These are phyloP conservation scores for Dasysyrphus albostriatus DNA, from an alignment of 2,888 invertebrate species.

Conservation along the genomic window DNA sequence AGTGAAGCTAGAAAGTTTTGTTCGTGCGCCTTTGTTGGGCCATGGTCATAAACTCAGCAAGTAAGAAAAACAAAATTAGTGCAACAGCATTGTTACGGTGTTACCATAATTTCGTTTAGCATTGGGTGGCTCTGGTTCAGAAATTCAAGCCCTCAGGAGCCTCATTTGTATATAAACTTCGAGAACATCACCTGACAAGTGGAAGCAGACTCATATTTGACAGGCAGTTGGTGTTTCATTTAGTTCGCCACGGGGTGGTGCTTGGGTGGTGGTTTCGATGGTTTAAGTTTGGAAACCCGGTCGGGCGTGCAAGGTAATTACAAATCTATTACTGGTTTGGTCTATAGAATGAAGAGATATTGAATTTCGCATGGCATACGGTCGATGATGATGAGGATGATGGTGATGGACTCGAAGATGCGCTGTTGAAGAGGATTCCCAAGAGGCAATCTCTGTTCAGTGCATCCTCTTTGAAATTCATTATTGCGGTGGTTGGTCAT, in stretches of 20 bases:
- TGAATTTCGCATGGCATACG: conserved; percentile 73
- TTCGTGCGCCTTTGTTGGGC: not conserved
- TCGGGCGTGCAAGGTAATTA: conserved; percentile 74
- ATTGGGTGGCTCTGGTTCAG: conserved; percentile 17
- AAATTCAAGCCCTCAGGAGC: conserved; percentile 21
- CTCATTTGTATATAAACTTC: conserved; percentile 35
- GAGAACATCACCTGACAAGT: conserved; percentile 39
- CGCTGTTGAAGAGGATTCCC: conserved; percentile 67
- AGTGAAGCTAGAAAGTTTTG: conserved; percentile 42
- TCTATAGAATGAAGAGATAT: conserved; percentile 50
- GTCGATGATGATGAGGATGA: conserved; percentile 56
- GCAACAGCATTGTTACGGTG: conserved; percentile 46
- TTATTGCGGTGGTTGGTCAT: conserved; percentile 57
- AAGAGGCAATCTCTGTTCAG: conserved; percentile 55
- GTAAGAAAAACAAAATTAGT: not conserved
- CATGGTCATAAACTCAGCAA: not conserved
- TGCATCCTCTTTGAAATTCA: conserved; percentile 60
- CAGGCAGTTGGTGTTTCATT: conserved; percentile 69
- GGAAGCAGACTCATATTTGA: conserved; percentile 19
- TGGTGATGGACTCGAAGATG: conserved; percentile 56
- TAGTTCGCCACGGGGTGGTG: conserved; percentile 61
- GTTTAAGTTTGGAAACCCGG: conserved; percentile 57
- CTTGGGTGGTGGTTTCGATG: conserved; percentile 20
- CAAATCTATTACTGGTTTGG: conserved; percentile 72
- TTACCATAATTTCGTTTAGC: conserved; percentile 52